Conservation (phyloP, 2,797 vertebrate genomes). For the Fratercula arctica region DNA sequence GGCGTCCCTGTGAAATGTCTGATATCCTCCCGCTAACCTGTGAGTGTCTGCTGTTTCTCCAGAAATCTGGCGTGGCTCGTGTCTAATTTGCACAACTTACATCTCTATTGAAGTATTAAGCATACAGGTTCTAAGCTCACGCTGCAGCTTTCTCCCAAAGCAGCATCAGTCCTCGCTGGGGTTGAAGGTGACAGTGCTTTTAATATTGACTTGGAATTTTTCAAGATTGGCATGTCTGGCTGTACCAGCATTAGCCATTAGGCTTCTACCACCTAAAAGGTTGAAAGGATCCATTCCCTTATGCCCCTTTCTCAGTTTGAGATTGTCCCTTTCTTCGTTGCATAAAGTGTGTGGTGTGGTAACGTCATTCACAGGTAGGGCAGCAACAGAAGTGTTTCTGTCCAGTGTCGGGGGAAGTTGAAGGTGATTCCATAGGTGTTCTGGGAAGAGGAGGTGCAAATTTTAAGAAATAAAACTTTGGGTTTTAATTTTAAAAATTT, state of each 20-base stretch:
- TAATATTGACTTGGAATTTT: neutral
- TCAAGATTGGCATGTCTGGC: neutral
- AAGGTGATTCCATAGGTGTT: neutral
- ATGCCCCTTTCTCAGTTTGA: neutral
- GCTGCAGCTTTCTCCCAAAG: neutral
- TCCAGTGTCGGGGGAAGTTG: fast-evolving
- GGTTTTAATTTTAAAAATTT: neutral
- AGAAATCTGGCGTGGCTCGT: neutral
- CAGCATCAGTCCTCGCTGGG: neutral
- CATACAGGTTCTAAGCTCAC: neutral
- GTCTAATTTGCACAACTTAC: neutral
- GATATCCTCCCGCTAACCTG: neutral
- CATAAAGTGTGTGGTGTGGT: fast-evolving
- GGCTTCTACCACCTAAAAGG: neutral
- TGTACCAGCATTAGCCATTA: neutral
- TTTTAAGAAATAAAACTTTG: neutral
- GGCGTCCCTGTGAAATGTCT: neutral
- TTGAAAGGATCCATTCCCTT: neutral
- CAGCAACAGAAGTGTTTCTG: neutral
- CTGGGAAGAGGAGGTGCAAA: neutral
- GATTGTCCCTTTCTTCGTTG: fast-evolving
- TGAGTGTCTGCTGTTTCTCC: neutral
- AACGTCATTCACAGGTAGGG: neutral
- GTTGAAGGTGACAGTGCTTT: neutral
- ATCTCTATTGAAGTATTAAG: neutral